These are phyloP conservation scores for Mythimna pallens DNA, from an alignment of 2,888 invertebrate species.

Conservation along the genomic window DNA sequence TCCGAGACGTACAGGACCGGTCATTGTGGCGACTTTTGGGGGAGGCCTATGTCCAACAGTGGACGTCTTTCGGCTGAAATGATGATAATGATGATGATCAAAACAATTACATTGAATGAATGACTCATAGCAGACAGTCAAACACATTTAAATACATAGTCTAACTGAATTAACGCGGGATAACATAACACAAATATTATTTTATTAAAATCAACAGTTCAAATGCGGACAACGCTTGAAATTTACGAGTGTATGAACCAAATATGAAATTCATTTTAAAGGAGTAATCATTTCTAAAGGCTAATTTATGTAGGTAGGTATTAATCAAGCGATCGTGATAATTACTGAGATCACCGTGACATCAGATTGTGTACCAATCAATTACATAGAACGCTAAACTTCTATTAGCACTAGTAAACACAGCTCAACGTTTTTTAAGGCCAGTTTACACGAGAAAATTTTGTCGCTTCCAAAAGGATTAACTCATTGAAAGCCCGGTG, in stretches of 20 bases:
- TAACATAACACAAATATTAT: slow-evolving; percentile 1
- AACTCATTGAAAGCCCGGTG: too few species aligned
- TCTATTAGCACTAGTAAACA: slow-evolving; percentile 13
- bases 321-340: slow-evolving; percentile 12
- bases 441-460: neutral
- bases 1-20: too few species aligned
- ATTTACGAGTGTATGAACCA: neutral
- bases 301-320: neutral
- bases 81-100: too few species aligned
- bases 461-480: neutral
- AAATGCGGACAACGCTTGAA: neutral
- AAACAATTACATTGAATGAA: neutral
- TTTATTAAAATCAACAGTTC: slow-evolving; percentile 17
- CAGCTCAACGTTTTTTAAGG: neutral
- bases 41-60: too few species aligned
- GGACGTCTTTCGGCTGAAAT: too few species aligned
- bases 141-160: slow-evolving; percentile 8
- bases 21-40: too few species aligned
- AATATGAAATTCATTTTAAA: slow-evolving; percentile 5
- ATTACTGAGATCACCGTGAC: slow-evolving; percentile 23
- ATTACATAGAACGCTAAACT: slow-evolving; percentile 17
- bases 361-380: slow-evolving; percentile 24
- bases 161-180: neutral
- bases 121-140: neutral
- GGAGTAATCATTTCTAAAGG: slow-evolving; percentile 13